These are phyloP conservation scores for Passer domesticus DNA, from an alignment of 2,113 vertebrate genomes.

Conservation along the genomic window DNA sequence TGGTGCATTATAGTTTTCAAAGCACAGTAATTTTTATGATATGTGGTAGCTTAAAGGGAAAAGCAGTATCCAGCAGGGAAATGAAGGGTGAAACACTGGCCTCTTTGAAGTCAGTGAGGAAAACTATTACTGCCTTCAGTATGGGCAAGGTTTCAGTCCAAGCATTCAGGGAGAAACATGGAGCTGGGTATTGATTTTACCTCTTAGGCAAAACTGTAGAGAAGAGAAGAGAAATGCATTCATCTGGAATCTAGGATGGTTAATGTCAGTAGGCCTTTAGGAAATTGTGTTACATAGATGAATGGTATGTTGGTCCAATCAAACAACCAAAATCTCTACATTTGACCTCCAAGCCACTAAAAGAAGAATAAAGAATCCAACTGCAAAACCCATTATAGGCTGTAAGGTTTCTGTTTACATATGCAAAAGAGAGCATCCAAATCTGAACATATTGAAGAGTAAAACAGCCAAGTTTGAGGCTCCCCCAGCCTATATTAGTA, in stretches of 20 bases:
- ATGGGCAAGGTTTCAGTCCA: constrained; percentile 3
- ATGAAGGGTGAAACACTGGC: constrained; percentile 1
- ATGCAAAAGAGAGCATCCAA: not conserved
- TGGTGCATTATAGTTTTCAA: not conserved
- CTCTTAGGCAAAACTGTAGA: not conserved
- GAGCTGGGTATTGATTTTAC: constrained; percentile 22
- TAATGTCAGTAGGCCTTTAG: constrained; percentile 26
- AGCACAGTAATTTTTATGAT: constrained; percentile 7
- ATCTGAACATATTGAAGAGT: not conserved
- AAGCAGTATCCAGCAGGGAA: constrained; percentile 22
- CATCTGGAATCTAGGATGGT: constrained; percentile 10
- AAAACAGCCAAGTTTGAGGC: not conserved
- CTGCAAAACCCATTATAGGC: not conserved
- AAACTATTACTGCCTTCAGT: constrained; percentile 28
- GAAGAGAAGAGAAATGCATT: not conserved
- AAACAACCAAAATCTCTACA: not conserved
- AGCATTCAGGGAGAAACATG: constrained; percentile 9
- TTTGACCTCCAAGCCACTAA: not conserved
- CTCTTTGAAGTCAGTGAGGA: constrained; percentile 9
- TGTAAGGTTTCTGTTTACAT: not conserved
- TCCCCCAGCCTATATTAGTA: not conserved
- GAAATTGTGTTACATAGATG: constrained; percentile 37
- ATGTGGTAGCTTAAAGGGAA: constrained; percentile 30
- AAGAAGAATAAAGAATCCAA: not conserved
- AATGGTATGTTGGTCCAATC: constrained; percentile 11